Evolutionary conservation across 1,140 invertebrate genomes (phyloP).

Genomic region (Melitaea cinxia): DNA sequence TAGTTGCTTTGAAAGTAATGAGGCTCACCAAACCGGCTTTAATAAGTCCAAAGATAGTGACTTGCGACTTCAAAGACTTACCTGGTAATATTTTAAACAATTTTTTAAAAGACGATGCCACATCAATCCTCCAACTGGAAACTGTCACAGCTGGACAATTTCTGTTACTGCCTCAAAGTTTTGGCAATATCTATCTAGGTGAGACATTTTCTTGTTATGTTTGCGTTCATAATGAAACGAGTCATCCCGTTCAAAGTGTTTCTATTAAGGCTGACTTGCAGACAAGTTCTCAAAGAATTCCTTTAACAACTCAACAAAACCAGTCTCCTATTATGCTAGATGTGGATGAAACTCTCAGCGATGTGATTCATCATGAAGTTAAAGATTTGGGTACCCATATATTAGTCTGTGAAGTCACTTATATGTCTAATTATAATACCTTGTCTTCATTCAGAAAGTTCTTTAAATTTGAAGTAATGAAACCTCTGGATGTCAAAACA

Average conservation of each 20-base stretch:
- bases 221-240: slow-evolving; percentile 97
- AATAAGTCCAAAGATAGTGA: slow-evolving; percentile 89
- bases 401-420: slow-evolving; percentile 97
- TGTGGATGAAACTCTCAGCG: slow-evolving; percentile 94
- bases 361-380: slow-evolving; percentile 98
- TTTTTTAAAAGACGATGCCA: slow-evolving; percentile 89
- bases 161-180: slow-evolving; percentile 96
- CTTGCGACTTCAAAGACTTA: slow-evolving; percentile 92
- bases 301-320: slow-evolving; percentile 85
- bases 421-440: slow-evolving; percentile 87
- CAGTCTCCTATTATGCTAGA: slow-evolving; percentile 85
- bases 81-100: slow-evolving; percentile 90
- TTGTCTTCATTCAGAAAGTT: slow-evolving; percentile 94
- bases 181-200: slow-evolving; percentile 92
- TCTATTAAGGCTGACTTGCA: slow-evolving; percentile 95
- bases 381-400: slow-evolving; percentile 99
- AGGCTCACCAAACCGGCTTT: slow-evolving; percentile 93
- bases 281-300: slow-evolving; percentile 93
- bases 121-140: slow-evolving; percentile 89
- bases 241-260: slow-evolving; percentile 90
- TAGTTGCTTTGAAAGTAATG: slow-evolving; percentile 90
- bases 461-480: slow-evolving; percentile 99
- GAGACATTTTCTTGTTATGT: slow-evolving; percentile 99
- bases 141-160: slow-evolving; percentile 93
- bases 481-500: slow-evolving; percentile 98